Evolutionary conservation across 2,113 vertebrate species (phyloP), one percentile per base, ranked within the genome.

Genomic region (Mirounga angustirostris): DNA sequence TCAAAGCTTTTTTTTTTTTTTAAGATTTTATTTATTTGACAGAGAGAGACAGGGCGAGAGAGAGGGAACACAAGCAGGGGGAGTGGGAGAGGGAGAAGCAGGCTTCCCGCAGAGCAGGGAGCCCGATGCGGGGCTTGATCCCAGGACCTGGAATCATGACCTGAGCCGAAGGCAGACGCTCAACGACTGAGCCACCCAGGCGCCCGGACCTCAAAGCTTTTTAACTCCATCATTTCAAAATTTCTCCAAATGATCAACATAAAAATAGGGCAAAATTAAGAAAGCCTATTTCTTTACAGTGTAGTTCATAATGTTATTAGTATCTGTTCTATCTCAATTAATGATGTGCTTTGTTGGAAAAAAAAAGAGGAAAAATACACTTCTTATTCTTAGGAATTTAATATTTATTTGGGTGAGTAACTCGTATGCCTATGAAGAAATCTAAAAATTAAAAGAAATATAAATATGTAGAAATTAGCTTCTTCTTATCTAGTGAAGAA

Each of bases 261-360:
- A 61, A 96, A 92, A 96, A 59, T 92, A 92, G 28, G 30, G 24
- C 5, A 91, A 84, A 88, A 81, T 71, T 89, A 58, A 80, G 11
- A 19, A 89, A 43, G 19, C 1, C 3, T 36, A 18, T 58, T 87
- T 88, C 1, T 91, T 65, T 82, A 67, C 0, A 26, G 24, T 36
- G 36, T 54, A 69, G 4, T 91, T 76, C 15, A 63, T 50, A 74
- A 56, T 69, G 4, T 56, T 26, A 83, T 36, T 61, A 5, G 16
- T 92, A 59, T 2, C 4, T 84, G 14, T 67, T 67, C 36, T 19
- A 33, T 89, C 67, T 61, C 18, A 74, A 56, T 76, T 78, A 85
- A 67, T 40, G 12, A 40, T 2, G 22, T 43, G 16, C 3, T 50
- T 8, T 93, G 15, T 78, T 92, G 24, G 43, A 92, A 19, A 56